These are phyloP conservation scores for Halictus quadricinctus DNA, from an alignment of 2,888 invertebrate species.

Conservation along the genomic window DNA sequence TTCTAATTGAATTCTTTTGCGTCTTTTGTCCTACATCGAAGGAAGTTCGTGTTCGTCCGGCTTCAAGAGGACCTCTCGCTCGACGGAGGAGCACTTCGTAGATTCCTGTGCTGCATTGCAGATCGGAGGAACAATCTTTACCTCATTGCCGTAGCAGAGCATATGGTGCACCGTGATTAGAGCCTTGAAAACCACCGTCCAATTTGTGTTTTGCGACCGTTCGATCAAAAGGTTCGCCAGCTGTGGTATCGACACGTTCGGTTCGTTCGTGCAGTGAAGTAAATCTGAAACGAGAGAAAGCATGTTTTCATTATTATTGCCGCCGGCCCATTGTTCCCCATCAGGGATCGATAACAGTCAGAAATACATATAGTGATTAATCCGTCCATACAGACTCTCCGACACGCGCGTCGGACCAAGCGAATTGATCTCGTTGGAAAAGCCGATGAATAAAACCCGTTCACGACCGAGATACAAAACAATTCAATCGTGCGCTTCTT, in stretches of 20 bases:
- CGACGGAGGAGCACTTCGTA: neutral
- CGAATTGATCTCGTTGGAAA: neutral
- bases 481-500: neutral
- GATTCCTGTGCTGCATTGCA: slow-evolving; percentile 22
- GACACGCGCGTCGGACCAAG: neutral
- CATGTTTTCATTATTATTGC: neutral
- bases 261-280: slow-evolving; percentile 99
- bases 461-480: neutral
- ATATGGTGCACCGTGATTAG: slow-evolving; percentile 99
- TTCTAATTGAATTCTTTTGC: slow-evolving; percentile 6
- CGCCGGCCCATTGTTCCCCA: neutral
- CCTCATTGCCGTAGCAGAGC: slow-evolving; percentile 99
- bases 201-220: slow-evolving; percentile 98
- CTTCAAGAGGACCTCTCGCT: slow-evolving; percentile 16
- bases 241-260: slow-evolving; percentile 99
- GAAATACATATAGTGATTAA: neutral
- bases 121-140: slow-evolving; percentile 82
- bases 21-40: neutral
- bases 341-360: neutral
- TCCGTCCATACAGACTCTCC: neutral
- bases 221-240: slow-evolving; percentile 99
- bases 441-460: neutral
- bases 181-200: slow-evolving; percentile 99
- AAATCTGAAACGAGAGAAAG: slow-evolving; percentile 88
- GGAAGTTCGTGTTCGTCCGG: neutral